These are phyloP conservation scores for Acrobeloides nanus DNA, from an alignment of 2,888 invertebrate species.

Conservation along the genomic window DNA sequence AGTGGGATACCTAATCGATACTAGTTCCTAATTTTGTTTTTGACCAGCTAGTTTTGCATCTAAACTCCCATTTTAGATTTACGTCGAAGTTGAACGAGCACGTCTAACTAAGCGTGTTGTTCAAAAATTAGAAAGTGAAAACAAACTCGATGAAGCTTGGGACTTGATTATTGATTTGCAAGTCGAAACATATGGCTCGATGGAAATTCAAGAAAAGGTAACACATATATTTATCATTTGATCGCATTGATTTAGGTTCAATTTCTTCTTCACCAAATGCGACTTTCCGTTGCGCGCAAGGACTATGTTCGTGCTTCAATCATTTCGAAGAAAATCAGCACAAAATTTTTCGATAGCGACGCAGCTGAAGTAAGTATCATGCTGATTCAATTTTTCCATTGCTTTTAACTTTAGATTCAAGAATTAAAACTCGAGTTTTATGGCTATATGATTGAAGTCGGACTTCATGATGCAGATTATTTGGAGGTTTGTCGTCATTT, in stretches of 20 bases:
- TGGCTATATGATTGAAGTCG: conserved; percentile 83
- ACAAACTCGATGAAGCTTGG: conserved; percentile 74
- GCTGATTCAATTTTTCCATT: conserved; percentile 1
- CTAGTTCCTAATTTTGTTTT: no score
- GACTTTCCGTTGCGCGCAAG: conserved; percentile 84
- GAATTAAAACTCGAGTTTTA: conserved; percentile 68
- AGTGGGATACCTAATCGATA: no score
- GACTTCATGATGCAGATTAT: conserved; percentile 84
- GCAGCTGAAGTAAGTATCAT: conserved; percentile 24
- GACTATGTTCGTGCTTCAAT: conserved; percentile 96
- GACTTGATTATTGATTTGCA: conserved; percentile 89
- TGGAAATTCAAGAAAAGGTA: conserved; percentile 87
- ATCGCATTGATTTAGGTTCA: conserved; percentile 63
- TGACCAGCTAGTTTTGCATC: not conserved
- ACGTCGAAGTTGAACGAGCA: conserved; percentile 98
- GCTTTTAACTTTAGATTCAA: conserved; percentile 53
- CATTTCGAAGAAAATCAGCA: conserved; percentile 94
- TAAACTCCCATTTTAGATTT: conserved; percentile 64
- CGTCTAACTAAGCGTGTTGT: conserved; percentile 73
- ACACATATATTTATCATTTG: no score
- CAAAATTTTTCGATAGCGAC: conserved; percentile 84
- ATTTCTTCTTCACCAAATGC: conserved; percentile 94
- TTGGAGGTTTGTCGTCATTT: conserved; percentile 74
- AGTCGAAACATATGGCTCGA: conserved; percentile 95
- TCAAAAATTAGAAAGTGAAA: conserved; percentile 60